phyloP scores from a whole-genome alignment of 2,888 invertebrate species.

The Orthosia cruda region DNA sequence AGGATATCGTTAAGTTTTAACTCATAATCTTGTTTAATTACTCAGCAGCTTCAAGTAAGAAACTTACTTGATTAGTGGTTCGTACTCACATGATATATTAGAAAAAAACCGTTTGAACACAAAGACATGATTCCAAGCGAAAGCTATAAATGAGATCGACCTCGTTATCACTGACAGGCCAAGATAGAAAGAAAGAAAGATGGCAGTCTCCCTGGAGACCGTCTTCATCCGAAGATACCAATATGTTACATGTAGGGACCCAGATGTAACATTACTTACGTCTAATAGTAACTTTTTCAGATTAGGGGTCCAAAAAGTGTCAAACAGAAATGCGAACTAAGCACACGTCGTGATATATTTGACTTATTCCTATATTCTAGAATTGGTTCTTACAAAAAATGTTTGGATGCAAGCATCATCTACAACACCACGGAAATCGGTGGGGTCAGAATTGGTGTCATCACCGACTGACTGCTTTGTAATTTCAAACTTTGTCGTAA shows the following conservation, averaged over 20 bases:
- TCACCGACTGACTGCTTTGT: slow-evolving; percentile 19
- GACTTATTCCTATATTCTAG: background rate
- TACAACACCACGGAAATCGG: slow-evolving; percentile 14
- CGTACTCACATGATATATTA: background rate
- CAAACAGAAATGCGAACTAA: background rate
- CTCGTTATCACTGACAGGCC: slow-evolving; percentile 80
- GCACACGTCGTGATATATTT: background rate
- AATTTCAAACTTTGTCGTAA: slow-evolving; percentile 50
- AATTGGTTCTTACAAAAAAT: background rate
- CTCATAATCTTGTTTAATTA: background rate
- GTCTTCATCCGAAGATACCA: slow-evolving; percentile 67
- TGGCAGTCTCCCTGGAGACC: slow-evolving; percentile 75
- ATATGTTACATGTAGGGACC: slow-evolving; percentile 51
- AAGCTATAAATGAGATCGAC: slow-evolving; percentile 78
- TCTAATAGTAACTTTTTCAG: slow-evolving; percentile 20
- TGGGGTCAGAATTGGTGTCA: slow-evolving; percentile 22
- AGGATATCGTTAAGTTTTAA: slow-evolving; percentile 37
- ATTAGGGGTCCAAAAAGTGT: slow-evolving; percentile 6
- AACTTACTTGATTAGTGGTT: background rate
- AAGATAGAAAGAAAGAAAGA: slow-evolving; percentile 80
- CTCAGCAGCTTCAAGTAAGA: slow-evolving; percentile 3
- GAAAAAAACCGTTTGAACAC: slow-evolving; percentile 49
- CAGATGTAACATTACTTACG: slow-evolving; percentile 34
- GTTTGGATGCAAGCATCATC: background rate
- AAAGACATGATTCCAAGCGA: slow-evolving; percentile 65